phyloP scores from a whole-genome alignment of 2,797 vertebrate genomes.

The Myotis planiceps region DNA sequence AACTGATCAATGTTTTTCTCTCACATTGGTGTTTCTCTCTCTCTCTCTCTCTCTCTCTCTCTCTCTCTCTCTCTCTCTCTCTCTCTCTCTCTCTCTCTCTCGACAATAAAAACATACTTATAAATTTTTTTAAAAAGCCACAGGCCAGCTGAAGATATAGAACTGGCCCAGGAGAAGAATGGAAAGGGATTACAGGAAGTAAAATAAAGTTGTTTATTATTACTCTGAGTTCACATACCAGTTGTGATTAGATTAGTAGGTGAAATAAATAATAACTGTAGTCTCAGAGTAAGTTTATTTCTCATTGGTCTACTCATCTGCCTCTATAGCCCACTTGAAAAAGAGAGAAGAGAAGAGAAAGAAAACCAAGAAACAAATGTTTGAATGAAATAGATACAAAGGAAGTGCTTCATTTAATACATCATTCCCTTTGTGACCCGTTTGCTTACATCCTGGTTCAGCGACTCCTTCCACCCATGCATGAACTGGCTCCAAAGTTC shows the following conservation, averaged over 20 bases:
- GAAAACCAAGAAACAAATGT: neutral
- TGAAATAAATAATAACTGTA: slow-evolving; percentile 25
- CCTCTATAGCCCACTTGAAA: neutral
- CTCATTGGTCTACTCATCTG: neutral
- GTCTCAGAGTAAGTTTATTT: neutral
- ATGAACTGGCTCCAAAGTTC: slow-evolving; percentile 51
- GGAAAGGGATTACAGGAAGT: neutral
- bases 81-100: neutral
- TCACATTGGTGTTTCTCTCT: neutral
- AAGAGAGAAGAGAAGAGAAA: neutral
- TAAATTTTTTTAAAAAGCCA: neutral
- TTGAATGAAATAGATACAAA: neutral
- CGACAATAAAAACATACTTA: neutral
- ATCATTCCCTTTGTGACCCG: slow-evolving; percentile 44
- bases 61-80: neutral
- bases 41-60: neutral
- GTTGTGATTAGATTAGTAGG: neutral
- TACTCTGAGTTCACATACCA: neutral
- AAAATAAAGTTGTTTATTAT: neutral
- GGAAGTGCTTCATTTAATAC: neutral
- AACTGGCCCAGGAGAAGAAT: neutral
- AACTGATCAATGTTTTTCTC: neutral
- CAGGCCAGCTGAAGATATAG: neutral
- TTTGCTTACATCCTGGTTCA: slow-evolving; percentile 52
- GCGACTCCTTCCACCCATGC: slow-evolving; percentile 55